Percentiles rank a stretch among this genome's conserved stretches.
Conservation (phyloP, 2,113 vertebrate species). For the Perca schrenkii region DNA sequence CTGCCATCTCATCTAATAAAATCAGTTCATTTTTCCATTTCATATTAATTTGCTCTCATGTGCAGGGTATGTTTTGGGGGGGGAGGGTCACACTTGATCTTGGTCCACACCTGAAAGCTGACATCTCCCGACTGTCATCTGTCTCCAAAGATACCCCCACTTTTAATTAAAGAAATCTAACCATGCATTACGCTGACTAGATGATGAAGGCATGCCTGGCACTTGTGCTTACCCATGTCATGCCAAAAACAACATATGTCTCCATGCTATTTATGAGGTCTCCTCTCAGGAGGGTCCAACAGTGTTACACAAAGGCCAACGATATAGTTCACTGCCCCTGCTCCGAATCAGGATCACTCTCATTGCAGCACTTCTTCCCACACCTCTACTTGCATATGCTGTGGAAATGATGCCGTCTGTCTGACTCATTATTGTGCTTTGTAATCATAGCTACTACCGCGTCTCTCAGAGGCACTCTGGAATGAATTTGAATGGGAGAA, state of each 20-base stretch:
- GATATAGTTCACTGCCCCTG: not conserved
- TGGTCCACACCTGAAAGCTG: not conserved
- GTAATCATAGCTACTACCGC: constrained; percentile 72
- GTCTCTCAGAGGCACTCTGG: constrained; percentile 53
- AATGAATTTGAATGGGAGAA: constrained; percentile 67
- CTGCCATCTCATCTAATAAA: constrained; percentile 15
- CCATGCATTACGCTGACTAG: constrained; percentile 11
- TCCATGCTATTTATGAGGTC: constrained; percentile 12
- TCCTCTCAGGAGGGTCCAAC: not conserved
- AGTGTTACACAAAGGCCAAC: not conserved
- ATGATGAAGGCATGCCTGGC: constrained; percentile 9
- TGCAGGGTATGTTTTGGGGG: not conserved
- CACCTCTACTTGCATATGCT: constrained; percentile 53
- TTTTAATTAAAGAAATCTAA: not conserved
- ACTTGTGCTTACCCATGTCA: not conserved
- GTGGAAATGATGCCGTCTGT: constrained; percentile 53
- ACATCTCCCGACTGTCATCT: not conserved
- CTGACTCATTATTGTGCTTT: constrained; percentile 70
- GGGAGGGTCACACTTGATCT: constrained; percentile 5
- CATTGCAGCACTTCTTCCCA: constrained; percentile 7
- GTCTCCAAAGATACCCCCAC: not conserved
- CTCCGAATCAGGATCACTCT: constrained; percentile 28
- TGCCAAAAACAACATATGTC: constrained; percentile 23
- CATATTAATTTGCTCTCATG: constrained; percentile 15
- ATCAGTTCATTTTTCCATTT: not conserved